Base-by-base conservation (phyloP, 2,797 vertebrate genomes). In the Hybognathus amarus region DNA sequence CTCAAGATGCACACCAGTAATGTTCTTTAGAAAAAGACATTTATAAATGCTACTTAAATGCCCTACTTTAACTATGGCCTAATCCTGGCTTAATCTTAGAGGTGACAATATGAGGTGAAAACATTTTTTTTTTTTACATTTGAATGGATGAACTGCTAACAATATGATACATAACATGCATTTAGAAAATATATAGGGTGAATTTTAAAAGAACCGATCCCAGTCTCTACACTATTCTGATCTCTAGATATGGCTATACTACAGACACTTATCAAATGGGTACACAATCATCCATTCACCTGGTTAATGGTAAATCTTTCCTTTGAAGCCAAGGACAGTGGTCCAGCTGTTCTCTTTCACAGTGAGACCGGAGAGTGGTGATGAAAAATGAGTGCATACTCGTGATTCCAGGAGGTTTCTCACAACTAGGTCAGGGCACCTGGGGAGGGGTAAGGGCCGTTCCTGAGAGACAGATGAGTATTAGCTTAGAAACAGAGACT, bases 391-490 rank as follows among this genome's bases (percentile, higher is more conserved):
- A 80, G 74, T 36, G 47, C 56, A 77, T 63, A 76, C 83, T 54
- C 1, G 15, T 40, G 36, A 70, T 81, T 79, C 80, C 76, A 77
- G 64, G 82, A 63, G 76, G 36, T 74, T 22, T 83, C 79, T 85
- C 63, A 80, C 83, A 90, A 88, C 88, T 91, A 79, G 88, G 89
- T 86, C 87, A 87, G 77, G 61, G 79, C 83, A 79, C 82, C 67
- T 77, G 64, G 82, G 50, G 67, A 79, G 38, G 42, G 69, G 76
- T 30, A 69, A 76, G 45, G 63, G 63, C 10, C 10, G 3, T 56
- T 78, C 79, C 79, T 67, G 20, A 69, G 84, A 85, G 81, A 85
- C 40, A 22, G 24, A 69, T 8, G 6, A 73, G 36, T 7, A 8
- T 56, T 20, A 68, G 38, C 17, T 64, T n/a, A 24, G 24, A 79